A percentile compares a stretch with the other conserved stretches of the same genome.
Conservation (phyloP, 1,140 invertebrate genomes). For the Arctopsyche grandis region DNA sequence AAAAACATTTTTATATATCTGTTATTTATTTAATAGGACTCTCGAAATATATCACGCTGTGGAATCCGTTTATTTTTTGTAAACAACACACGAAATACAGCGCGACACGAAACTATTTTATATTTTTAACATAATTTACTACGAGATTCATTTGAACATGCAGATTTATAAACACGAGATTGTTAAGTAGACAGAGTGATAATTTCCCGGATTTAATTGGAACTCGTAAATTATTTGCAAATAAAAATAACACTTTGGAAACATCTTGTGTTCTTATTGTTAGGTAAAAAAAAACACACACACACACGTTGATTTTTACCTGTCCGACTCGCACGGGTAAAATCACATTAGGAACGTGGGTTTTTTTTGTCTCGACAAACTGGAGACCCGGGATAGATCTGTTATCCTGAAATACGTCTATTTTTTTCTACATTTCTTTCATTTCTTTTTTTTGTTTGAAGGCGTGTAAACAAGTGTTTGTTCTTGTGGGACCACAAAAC, state of each 20-base stretch:
- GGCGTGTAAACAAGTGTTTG: slow-evolving; percentile 26
- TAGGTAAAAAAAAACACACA: neutral
- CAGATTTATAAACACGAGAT: too few relatives aligned
- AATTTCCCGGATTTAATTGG: too few relatives aligned
- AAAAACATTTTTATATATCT: neutral
- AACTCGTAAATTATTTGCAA: too few relatives aligned
- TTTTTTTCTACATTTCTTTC: neutral
- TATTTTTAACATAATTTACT: too few relatives aligned
- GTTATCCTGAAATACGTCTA: slow-evolving; percentile 2
- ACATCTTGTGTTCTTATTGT: too few relatives aligned
- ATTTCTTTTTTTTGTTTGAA: neutral
- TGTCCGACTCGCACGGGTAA: neutral
- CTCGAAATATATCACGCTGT: neutral
- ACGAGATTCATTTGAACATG: too few relatives aligned
- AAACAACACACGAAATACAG: neutral
- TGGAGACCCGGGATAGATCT: slow-evolving; percentile 6
- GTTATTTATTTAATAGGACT: slow-evolving; percentile 19
- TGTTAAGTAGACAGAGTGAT: too few relatives aligned
- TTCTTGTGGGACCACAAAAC: slow-evolving; percentile 14
- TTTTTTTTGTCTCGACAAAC: slow-evolving; percentile 4
- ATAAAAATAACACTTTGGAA: too few relatives aligned
- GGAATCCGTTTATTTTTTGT: neutral
- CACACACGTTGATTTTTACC: slow-evolving; percentile 3
- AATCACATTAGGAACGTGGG: slow-evolving; percentile 22
- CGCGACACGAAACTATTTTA: neutral